Evolutionary conservation across 2,797 vertebrate genomes (phyloP), one percentile per base, ranked within the genome.

Genomic region (Stomatorhinus walkeri): DNA sequence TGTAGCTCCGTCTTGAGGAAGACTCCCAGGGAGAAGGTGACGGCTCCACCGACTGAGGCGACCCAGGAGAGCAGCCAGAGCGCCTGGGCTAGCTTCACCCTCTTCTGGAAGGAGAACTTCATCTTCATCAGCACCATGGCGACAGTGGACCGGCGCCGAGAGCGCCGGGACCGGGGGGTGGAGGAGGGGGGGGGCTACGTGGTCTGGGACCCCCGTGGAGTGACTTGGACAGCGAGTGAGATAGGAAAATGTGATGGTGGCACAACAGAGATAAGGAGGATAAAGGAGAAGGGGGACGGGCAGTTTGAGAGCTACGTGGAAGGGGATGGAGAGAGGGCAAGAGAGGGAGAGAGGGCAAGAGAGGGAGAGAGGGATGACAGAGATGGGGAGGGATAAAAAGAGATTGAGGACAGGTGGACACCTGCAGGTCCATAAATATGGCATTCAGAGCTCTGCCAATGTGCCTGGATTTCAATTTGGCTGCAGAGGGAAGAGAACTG

Each of bases 111-210:
- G 48, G 96, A 95, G 90, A 97, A 96, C 93, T 96, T 96, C 93
- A 96, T 95, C 94, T 96, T 96, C 93, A 96, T 94, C 87, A 96
- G 93, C 90, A 95, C 95, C 96, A 97, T 97, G 93, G 87, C 93
- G 92, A 92, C 92, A 56, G 89, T 91, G 28, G 54, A 81, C 43
- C n/a, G 8, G 90, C 3, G 9, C 22, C 46, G 83, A 88, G 79
- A 22, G 90, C 88, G 1, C 51, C 16, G 36, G 24, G 54, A 49
- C 72, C 0, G 43, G 43, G 43, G 8, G 59, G 43, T 8, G 8
- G 7, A 5, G n/a, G 56, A 0, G 14, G 51, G 51, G 54, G 40
- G 12, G 24, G 32, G 52, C 4, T 12, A 32, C 32, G 85, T 46
- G 85, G 43, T 32, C 3, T 1, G 87, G 10, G 87, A 43, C 59